A percentile compares a stretch with the other conserved stretches of the same genome.
Evolutionary conservation across 2,113 vertebrate genomes (phyloP).

Genomic region (Pseudolaguvia tuberculata): DNA sequence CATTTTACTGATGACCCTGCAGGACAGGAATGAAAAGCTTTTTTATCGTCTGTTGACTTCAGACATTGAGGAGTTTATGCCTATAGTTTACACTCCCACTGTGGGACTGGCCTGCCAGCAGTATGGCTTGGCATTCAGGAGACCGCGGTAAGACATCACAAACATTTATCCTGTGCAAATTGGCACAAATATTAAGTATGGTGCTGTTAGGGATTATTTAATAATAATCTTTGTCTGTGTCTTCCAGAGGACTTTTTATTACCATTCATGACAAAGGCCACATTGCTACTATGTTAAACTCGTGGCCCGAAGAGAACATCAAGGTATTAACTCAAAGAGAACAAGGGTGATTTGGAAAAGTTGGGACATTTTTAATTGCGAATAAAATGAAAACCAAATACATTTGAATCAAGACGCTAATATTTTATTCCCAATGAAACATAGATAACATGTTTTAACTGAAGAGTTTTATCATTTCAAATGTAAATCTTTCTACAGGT

Average conservation of each 20-base stretch:
- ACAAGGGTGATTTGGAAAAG: neutral
- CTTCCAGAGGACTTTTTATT: slow-evolving; percentile 85
- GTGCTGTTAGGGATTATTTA: neutral
- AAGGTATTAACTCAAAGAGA: slow-evolving; percentile 71
- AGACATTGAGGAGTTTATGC: slow-evolving; percentile 93
- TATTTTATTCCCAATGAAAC: too few relatives aligned
- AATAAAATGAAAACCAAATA: too few relatives aligned
- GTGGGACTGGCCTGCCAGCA: slow-evolving; percentile 95
- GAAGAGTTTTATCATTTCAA: too few relatives aligned
- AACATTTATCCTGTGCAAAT: neutral
- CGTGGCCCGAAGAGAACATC: slow-evolving; percentile 92
- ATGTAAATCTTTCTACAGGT: too few relatives aligned
- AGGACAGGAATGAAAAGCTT: slow-evolving; percentile 96
- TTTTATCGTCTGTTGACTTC: slow-evolving; percentile 94
- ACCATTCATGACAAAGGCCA: slow-evolving; percentile 96
- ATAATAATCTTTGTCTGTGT: neutral
- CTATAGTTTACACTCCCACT: slow-evolving; percentile 92
- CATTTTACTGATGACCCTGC: slow-evolving; percentile 94
- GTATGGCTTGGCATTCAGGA: slow-evolving; percentile 91
- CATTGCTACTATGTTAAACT: slow-evolving; percentile 90
- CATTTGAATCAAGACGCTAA: too few relatives aligned
- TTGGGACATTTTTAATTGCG: too few relatives aligned
- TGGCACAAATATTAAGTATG: neutral
- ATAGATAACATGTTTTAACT: too few relatives aligned
- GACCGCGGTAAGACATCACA: slow-evolving; percentile 80